A percentile compares a stretch with the other conserved stretches of the same genome.
Evolutionary conservation across 2,888 invertebrate genomes (phyloP).

Genomic region (Tachina grossa): DNA sequence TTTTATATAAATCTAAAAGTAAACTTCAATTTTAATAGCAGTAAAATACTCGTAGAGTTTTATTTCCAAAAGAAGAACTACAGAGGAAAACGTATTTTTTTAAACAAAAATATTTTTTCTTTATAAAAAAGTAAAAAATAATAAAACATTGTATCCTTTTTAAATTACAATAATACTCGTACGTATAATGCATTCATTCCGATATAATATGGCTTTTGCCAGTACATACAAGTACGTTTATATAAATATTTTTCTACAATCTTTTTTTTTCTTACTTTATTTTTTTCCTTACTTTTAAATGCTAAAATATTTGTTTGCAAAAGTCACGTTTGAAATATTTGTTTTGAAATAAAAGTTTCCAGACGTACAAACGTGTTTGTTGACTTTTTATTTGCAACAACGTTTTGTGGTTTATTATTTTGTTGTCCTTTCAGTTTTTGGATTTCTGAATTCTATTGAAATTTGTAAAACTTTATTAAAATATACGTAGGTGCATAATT

Average conservation of each 20-base stretch:
- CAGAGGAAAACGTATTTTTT: no score
- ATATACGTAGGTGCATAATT: slow-evolving; percentile 16
- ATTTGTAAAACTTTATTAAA: slow-evolving; percentile 14
- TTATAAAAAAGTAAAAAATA: background rate
- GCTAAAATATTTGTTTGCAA: slow-evolving; percentile 56
- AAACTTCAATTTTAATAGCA: slow-evolving; percentile 42
- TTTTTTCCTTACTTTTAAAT: slow-evolving; percentile 19
- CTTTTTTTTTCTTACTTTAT: background rate
- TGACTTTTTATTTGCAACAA: slow-evolving; percentile 28
- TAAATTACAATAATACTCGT: slow-evolving; percentile 48
- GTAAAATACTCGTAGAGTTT: slow-evolving; percentile 8
- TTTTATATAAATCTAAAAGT: slow-evolving; percentile 11
- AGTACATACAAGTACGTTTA: background rate
- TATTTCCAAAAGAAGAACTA: slow-evolving; percentile 2
- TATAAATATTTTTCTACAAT: slow-evolving; percentile 8
- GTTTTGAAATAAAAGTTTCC: slow-evolving; percentile 60
- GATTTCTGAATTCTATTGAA: slow-evolving; percentile 32
- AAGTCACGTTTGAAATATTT: slow-evolving; percentile 68
- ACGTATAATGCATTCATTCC: slow-evolving; percentile 6
- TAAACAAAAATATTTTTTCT: background rate
- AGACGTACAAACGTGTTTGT: slow-evolving; percentile 65
- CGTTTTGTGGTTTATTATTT: slow-evolving; percentile 23
- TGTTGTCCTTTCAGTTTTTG: background rate
- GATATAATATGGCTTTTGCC: slow-evolving; percentile 9
- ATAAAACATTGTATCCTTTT: slow-evolving; percentile 30